These are phyloP conservation scores for Linnaemya tessellans DNA, from an alignment of 2,888 invertebrate genomes.

Conservation along the genomic window DNA sequence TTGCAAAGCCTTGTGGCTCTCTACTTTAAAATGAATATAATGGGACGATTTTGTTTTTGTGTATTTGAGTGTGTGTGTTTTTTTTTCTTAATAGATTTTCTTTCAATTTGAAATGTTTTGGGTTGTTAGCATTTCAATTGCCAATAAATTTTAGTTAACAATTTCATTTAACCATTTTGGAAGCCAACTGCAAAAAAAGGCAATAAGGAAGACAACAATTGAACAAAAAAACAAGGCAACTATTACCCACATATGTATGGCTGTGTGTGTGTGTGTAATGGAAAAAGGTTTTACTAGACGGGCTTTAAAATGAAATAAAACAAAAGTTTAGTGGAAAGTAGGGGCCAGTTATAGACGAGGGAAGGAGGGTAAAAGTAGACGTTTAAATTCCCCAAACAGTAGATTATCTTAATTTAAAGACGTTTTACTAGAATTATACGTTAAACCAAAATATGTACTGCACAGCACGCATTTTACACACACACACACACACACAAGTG, in stretches of 20 bases:
- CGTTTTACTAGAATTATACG: constrained; percentile 48
- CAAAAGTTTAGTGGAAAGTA: constrained; percentile 3
- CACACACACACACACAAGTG: not conserved
- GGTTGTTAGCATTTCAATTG: constrained; percentile 72
- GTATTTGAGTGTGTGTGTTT: too few relatives aligned
- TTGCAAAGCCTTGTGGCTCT: not conserved
- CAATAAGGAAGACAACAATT: constrained; percentile 69
- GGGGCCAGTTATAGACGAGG: not conserved
- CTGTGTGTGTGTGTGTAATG: not conserved
- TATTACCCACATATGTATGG: constrained; percentile 42
- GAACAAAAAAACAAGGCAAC: constrained; percentile 6
- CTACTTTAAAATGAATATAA: not conserved
- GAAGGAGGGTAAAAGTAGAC: constrained; percentile 14
- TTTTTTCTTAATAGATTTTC: not conserved
- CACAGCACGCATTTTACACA: constrained; percentile 52
- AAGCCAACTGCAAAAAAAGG: constrained; percentile 26
- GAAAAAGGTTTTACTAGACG: constrained; percentile 16
- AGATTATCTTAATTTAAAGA: constrained; percentile 72
- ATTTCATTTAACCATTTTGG: constrained; percentile 71
- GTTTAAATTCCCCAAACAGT: constrained; percentile 67
- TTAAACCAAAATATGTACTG: constrained; percentile 33
- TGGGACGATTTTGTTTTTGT: constrained; percentile 3
- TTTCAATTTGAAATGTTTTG: constrained; percentile 56
- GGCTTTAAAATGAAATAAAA: constrained; percentile 33
- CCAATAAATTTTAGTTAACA: constrained; percentile 73